Base-by-base conservation (phyloP, 2,113 vertebrate species). In the Chaetodon auriga region DNA sequence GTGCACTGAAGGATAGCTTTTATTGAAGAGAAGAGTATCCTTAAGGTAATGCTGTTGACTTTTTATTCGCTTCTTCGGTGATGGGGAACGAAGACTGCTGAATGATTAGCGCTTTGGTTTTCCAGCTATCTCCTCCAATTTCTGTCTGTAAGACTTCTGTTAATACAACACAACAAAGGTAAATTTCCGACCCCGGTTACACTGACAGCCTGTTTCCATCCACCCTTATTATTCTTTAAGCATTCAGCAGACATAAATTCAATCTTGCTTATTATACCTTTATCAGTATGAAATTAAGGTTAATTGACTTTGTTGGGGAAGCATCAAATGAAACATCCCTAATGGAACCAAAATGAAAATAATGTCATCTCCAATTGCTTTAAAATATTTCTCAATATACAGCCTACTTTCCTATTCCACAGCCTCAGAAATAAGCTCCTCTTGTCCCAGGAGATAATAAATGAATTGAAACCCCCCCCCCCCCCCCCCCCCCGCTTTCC, bases 401-500 rank as follows among this genome's bases (percentile, higher is more conserved):
- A 94, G 95, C 88, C 96, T 94, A 92, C 95, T 97, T 96, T 96
- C 96, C 97, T 96, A 97, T 98, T 97, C 97, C 96, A 95, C 96
- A 96, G 97, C 96, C 95, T 96, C 95, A 97, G 97, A 97, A 98
- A 95, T 98, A 98, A 98, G 97, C 96, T 96, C 92, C 88, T 94
- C 94, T 98, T 98, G 97, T 98, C 98, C 97, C 97, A 93, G 96
- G 97, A 99, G 98, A 99, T 98, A 98, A 99, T 98, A 99, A 99
- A 99, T 98, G 97, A 99, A 99, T 99, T 98, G 97, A 98, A 98
- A 96, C 97, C 82, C 84, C 88, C 81, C 72, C 57, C 85, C 45
- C 57, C 11, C 53, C 68, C 57, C 55, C 64, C 77, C 38, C 72
- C 36, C 48, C 78, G 23, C 80, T 84, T 78, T 99, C 96, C 98